phyloP scores from a whole-genome alignment of 2,888 invertebrate genomes.

The Tachystola acroxantha region DNA sequence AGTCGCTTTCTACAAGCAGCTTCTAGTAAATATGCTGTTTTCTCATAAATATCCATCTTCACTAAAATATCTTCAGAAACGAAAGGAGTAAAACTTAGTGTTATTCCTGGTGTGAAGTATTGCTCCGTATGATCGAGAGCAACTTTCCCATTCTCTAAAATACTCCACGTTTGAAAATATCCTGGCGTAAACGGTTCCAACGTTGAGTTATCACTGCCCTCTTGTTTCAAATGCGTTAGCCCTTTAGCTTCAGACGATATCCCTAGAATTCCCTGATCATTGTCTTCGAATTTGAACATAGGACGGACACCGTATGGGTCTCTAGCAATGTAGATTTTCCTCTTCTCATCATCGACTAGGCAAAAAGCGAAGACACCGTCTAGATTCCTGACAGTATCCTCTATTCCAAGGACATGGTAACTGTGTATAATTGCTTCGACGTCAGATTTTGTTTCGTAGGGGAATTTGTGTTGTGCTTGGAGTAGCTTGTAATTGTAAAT shows the following conservation, averaged over 20 bases:
- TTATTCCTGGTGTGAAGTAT: constrained; percentile 80
- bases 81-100: constrained; percentile 48
- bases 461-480: constrained; percentile 76
- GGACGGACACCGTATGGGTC: constrained; percentile 91
- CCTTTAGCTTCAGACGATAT: constrained; percentile 85
- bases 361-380: constrained; percentile 92
- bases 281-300: constrained; percentile 79
- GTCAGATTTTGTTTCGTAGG: constrained; percentile 84
- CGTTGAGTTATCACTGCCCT: constrained; percentile 46
- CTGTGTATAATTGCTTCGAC: constrained; percentile 86
- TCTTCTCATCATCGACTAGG: constrained; percentile 83
- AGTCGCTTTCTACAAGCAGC: constrained; percentile 88
- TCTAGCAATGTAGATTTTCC: constrained; percentile 82
- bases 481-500: constrained; percentile 87
- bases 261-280: constrained; percentile 76
- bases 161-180: constrained; percentile 83
- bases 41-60: constrained; percentile 70
- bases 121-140: constrained; percentile 68
- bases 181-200: constrained; percentile 87
- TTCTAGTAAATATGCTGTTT: constrained; percentile 81
- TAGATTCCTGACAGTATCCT: constrained; percentile 81
- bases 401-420: constrained; percentile 83
- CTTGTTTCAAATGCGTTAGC: constrained; percentile 53
- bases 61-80: constrained; percentile 55
- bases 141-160: constrained; percentile 78